Evolutionary conservation across 2,113 vertebrate genomes (phyloP), one percentile per base, ranked within the genome.

Genomic region (Sciurus niger): DNA sequence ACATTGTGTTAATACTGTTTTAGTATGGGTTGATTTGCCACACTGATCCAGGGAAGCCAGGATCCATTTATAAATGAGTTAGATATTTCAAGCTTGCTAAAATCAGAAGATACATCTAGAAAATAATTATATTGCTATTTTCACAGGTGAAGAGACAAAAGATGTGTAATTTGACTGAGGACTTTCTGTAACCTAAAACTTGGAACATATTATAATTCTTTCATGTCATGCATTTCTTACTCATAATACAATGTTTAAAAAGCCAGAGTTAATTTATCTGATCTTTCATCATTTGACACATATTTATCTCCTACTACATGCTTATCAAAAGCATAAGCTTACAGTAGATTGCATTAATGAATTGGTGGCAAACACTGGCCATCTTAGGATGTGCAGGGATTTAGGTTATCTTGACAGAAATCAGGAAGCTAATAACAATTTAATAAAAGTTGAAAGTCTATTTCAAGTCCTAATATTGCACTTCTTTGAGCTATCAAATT

Each of bases 1-100:
- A 88, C 80, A 92, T 90, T 34, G 32, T 94, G 63, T 80, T 96
- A 85, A 89, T 94, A 90, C 24, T 93, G 10, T 78, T 97, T 92
- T 94, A 97, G 83, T 85, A 85, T 73, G 63, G 53, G 68, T 51
- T 70, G 72, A 73, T 25, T 89, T 84, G 67, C 55, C n/a, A 87
- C 43, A 48, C 12, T 82, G 76, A 94, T 84, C 37, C 72, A 51
- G 11, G 43, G 17, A 80, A 79, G 12, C 20, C 67, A 55, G 37
- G 79, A 91, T 48, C 37, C 3, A 1, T 84, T 58, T 73, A 46
- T 43, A 18, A 91, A 94, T 83, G 78, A 68, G 14, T 79, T 83
- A 70, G 28, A 74, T 13, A 43, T 92, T 6, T 85, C 16, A 78
- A 74, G 8, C 17, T 94, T 88, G n/a, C 63, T 91, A 85, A 93